Evolutionary conservation across 2,888 invertebrate species (phyloP).

Genomic region (Chaetoderma sp.): DNA sequence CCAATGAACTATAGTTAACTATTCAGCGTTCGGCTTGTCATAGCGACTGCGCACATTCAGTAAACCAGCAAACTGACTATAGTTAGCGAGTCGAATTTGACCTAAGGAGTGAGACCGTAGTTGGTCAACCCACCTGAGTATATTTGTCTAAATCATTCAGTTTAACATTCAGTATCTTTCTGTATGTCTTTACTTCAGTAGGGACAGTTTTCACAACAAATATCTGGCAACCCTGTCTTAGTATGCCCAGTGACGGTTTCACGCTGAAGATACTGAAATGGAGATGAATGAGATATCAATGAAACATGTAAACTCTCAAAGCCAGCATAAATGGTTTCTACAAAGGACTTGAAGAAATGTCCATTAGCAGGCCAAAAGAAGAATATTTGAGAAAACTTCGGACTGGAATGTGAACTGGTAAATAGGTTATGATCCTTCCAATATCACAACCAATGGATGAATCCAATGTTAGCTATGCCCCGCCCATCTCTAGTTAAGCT

Average conservation of each 20-base stretch:
- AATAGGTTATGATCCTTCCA: not conserved
- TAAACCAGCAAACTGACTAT: too few relatives aligned
- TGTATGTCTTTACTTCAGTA: conserved; percentile 55
- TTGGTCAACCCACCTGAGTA: conserved; percentile 49
- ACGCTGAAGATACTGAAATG: conserved; percentile 56
- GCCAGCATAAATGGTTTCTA: not conserved
- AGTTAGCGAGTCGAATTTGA: too few relatives aligned
- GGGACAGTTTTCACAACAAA: conserved; percentile 61
- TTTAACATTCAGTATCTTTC: conserved; percentile 49
- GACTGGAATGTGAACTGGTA: not conserved
- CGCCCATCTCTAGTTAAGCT: too few relatives aligned
- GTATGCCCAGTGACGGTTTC: conserved; percentile 62
- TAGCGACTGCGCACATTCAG: too few relatives aligned
- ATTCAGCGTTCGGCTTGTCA: too few relatives aligned
- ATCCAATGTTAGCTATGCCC: too few relatives aligned
- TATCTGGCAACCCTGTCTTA: conserved; percentile 57
- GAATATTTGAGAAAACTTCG: not conserved
- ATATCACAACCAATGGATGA: too few relatives aligned
- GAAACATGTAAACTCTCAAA: not conserved
- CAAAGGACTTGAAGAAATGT: too few relatives aligned
- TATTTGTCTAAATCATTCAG: conserved; percentile 64
- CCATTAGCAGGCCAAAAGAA: too few relatives aligned
- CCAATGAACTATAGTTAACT: too few relatives aligned
- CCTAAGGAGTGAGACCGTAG: not conserved
- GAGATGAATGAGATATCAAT: not conserved